phyloP scores from a whole-genome alignment of 2,888 invertebrate genomes.

The Apotomis turbidana region DNA sequence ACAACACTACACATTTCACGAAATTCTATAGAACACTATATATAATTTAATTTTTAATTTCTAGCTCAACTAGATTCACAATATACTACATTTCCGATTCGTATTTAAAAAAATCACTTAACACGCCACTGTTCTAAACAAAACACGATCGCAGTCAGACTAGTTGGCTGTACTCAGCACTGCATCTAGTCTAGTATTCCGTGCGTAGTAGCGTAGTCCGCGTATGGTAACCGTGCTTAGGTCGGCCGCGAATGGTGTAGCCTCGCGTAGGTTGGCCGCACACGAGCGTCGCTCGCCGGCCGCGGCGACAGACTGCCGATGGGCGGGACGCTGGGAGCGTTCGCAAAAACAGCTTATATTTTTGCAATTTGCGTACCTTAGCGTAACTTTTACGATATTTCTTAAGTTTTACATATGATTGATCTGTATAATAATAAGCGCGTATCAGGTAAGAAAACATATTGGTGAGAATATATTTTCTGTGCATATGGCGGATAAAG shows the following conservation, averaged over 20 bases:
- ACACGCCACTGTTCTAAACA: too few species aligned
- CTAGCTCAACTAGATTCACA: neutral
- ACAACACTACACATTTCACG: neutral
- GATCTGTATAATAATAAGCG: neutral
- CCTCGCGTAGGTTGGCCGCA: neutral
- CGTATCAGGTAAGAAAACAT: too few species aligned
- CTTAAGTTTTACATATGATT: neutral
- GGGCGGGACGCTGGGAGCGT: conserved; percentile 36
- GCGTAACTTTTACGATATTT: neutral
- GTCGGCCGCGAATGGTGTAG: too few species aligned
- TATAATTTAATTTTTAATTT: neutral
- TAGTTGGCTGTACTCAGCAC: too few species aligned
- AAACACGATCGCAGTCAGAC: too few species aligned
- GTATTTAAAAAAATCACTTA: neutral
- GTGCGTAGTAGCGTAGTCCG: neutral
- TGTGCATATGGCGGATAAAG: too few species aligned
- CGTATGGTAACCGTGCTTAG: neutral
- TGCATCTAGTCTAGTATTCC: neutral
- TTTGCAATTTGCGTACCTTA: neutral
- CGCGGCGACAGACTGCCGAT: conserved; percentile 28
- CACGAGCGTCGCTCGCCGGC: neutral
- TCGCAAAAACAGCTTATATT: conserved; percentile 29
- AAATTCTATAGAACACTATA: neutral
- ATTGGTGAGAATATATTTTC: too few species aligned
- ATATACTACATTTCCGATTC: neutral